Evolutionary conservation across 2,888 invertebrate species (phyloP), one percentile per base, ranked within the genome.

Genomic region (Nezara viridula): DNA sequence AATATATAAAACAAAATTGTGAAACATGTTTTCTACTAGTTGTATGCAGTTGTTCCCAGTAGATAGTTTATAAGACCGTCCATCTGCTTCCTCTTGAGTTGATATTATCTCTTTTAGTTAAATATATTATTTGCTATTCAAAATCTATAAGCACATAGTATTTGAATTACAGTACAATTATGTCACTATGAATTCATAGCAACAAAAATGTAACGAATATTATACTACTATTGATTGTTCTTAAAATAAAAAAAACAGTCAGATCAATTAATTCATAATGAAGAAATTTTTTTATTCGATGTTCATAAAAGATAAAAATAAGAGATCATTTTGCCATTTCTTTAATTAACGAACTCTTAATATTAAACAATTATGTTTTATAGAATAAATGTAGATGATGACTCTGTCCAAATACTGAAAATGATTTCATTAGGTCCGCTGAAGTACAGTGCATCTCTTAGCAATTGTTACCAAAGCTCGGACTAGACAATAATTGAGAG

Each of bases 1-100:
- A 88, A 52, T 86, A 52, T 86, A 49, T 66, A 73, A 47, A 52
- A 37, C 66, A 73, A 88, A 73, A 47, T 21, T 88, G 66, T 88
- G 81, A n/a, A 81, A 47, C 12, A 44, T 81, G 44, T 81, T 81
- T n/a, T n/a, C 44, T 81, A n/a, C 24, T 44, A 81, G 44, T 44
- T 81, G 81, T 81, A 81, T 47, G 81, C 81, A 81, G 81, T 47
- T 47, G 44, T 81, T 81, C 44, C 81, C 44, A 40, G 44, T 81
- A 81, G 44, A 81, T 81, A 81, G n/a, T 81, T 81, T 44, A 73
- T 49, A 88, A 49, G 27, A 88, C 88, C 88, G 88, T 88, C 88
- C 81, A 81, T 73, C 66, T 73, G 66, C 66, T 73, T 73, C 66
- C 37, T 37, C 19, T 73, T 73, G 27, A 19, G 37, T 73, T 73